phyloP scores from a whole-genome alignment of 2,888 invertebrate species.

The Fragum sueziense region DNA sequence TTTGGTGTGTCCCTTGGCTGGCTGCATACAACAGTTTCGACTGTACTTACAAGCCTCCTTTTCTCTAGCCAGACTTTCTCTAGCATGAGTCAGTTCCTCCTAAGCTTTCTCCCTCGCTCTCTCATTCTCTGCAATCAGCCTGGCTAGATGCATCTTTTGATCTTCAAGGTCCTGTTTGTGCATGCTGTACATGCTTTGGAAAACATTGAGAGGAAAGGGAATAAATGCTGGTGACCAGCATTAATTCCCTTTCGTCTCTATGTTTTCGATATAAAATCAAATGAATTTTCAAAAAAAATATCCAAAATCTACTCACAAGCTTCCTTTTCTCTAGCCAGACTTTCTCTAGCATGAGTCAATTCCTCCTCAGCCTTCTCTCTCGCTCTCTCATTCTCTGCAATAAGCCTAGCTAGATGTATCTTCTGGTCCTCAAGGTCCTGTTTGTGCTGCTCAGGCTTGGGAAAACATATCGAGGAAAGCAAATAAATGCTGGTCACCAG shows the following conservation, averaged over 20 bases:
- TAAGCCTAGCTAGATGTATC: constrained; percentile 58
- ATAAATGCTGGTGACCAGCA: too few relatives aligned
- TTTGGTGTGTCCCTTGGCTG: too few relatives aligned
- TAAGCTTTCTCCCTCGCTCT: constrained; percentile 66
- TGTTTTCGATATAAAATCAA: too few relatives aligned
- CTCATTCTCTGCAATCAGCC: constrained; percentile 64
- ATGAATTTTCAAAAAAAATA: too few relatives aligned
- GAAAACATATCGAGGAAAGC: too few relatives aligned
- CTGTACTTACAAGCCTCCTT: constrained; percentile 72
- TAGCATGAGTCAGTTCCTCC: constrained; percentile 66
- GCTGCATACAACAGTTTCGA: too few relatives aligned
- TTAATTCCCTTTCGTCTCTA: too few relatives aligned
- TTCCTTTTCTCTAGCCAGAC: constrained; percentile 67
- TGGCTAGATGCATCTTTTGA: constrained; percentile 64
- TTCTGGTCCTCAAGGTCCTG: constrained; percentile 73
- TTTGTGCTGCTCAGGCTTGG: too few relatives aligned
- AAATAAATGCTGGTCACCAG: too few relatives aligned
- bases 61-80: constrained; percentile 66
- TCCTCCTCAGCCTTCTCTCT: constrained; percentile 68
- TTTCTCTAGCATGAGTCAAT: constrained; percentile 62
- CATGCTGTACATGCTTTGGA: too few relatives aligned
- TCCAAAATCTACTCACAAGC: constrained; percentile 74
- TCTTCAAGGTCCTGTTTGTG: constrained; percentile 70
- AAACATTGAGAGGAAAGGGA: too few relatives aligned
- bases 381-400: constrained; percentile 66